Percentiles rank a stretch among this genome's conserved stretches.
Evolutionary conservation across 2,797 vertebrate genomes (phyloP).

Genomic region (Hozukius guyotensis): DNA sequence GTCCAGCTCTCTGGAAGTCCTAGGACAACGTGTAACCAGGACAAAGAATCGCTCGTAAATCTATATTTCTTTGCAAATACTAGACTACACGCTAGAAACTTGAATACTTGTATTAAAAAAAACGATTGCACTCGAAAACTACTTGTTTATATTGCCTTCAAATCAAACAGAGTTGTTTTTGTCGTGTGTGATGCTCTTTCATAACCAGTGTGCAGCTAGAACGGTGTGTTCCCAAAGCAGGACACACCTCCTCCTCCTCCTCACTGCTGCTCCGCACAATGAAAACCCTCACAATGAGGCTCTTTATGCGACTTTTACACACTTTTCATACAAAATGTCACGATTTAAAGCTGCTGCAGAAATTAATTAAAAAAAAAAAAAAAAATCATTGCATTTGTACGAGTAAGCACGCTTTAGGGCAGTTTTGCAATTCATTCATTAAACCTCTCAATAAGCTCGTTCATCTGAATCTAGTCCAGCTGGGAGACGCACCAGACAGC

Average conservation of each 20-base stretch:
- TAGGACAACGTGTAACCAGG: constrained; percentile 13
- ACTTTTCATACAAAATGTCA: fast-evolving
- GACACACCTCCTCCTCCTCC: constrained; percentile 63
- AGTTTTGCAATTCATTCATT: not conserved
- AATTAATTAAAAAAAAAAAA: not conserved
- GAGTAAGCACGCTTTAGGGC: not conserved
- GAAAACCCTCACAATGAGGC: not conserved
- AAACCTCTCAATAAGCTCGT: too few species aligned
- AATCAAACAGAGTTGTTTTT: fast-evolving
- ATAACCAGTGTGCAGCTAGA: constrained; percentile 29
- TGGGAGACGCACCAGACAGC: not conserved
- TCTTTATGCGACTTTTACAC: not conserved
- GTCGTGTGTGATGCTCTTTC: not conserved
- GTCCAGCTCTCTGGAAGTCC: not conserved
- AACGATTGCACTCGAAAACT: too few species aligned
- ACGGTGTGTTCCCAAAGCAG: constrained; percentile 62
- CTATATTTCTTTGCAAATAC: not conserved
- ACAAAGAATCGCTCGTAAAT: not conserved
- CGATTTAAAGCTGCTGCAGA: not conserved
- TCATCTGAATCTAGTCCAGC: fast-evolving
- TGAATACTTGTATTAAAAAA: not conserved
- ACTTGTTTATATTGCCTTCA: not conserved
- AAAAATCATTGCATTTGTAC: not conserved
- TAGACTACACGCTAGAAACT: fast-evolving
- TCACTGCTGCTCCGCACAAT: not conserved